Evolutionary conservation across 1,140 invertebrate genomes (phyloP), one percentile per base, ranked within the genome.

Genomic region (Bradysia coprophila): DNA sequence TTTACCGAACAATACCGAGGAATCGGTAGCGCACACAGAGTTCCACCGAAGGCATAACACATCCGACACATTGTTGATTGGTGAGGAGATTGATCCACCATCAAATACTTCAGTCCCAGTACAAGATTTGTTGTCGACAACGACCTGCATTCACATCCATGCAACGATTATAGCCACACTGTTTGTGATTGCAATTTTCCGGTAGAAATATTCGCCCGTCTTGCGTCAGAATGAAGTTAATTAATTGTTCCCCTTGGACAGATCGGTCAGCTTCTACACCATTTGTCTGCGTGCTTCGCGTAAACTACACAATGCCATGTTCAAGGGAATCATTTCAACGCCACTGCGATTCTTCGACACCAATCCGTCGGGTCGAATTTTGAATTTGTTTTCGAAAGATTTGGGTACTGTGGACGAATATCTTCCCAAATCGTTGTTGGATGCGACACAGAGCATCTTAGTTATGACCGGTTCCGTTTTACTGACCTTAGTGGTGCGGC

Each of bases 331-430:
- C 9, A 33, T 44, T 21, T 39, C 19, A 11, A 32, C 69, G 3
- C 67, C 71, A 8, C 82, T 85, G 75, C 56, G 69, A 41, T 88
- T 87, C 51, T 88, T 83, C 48, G 78, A 86, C 44, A 68, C 65
- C 0, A 86, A 78, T 54, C 74, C 76, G 5, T 73, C 71, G 22
- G 77, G 78, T 9, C 55, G 75, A 44, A 77, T 79, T 38, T 53
- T 81, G 4, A 81, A 81, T 51, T 54, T 77, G 41, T 82, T 82
- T 48, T 73, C 77, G 0, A 81, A 80, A 56, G 78, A 82, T 48
- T 73, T 80, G 52, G 79, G 81, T 5, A 71, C 76, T 0, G 75
- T 91, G 48, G 89, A 93, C 55, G 88, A 94, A 61, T 57, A 78
- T 2, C 59, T 94, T n/a, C 88, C 89, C 33, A 64, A 70, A 40